These are phyloP conservation scores for Xenopus laevis DNA, from an alignment of 2,113 vertebrate species.

Conservation along the genomic window DNA sequence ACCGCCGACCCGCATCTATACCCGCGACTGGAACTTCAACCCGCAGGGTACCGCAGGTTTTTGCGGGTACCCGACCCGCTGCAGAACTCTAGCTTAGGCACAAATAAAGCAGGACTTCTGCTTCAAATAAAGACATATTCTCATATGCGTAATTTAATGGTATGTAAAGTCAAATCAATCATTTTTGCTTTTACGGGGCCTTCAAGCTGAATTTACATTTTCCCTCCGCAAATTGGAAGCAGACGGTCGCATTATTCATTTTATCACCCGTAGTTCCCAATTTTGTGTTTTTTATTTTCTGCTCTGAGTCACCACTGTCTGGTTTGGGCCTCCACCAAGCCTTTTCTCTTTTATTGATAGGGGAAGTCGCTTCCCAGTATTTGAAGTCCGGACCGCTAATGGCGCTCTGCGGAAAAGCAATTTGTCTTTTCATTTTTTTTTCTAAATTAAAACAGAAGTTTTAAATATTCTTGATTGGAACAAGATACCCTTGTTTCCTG, in stretches of 20 bases:
- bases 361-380: background rate
- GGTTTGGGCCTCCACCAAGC: background rate
- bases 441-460: background rate
- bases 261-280: background rate
- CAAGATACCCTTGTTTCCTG: background rate
- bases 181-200: no score
- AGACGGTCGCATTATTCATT: background rate
- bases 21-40: no score
- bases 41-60: no score
- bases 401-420: background rate
- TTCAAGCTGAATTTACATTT: background rate
- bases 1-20: no score
- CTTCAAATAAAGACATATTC: no score
- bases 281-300: background rate
- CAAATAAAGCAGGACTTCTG: no score
- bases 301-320: no score
- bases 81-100: no score
- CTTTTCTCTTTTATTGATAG: background rate
- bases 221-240: background rate
- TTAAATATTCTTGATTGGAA: background rate
- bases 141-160: no score
- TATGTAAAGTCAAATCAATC: no score
- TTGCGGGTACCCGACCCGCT: no score
- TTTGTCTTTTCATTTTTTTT: background rate
- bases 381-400: background rate